Conservation (phyloP, 2,113 vertebrate species). For the Hydrolagus affinis region DNA sequence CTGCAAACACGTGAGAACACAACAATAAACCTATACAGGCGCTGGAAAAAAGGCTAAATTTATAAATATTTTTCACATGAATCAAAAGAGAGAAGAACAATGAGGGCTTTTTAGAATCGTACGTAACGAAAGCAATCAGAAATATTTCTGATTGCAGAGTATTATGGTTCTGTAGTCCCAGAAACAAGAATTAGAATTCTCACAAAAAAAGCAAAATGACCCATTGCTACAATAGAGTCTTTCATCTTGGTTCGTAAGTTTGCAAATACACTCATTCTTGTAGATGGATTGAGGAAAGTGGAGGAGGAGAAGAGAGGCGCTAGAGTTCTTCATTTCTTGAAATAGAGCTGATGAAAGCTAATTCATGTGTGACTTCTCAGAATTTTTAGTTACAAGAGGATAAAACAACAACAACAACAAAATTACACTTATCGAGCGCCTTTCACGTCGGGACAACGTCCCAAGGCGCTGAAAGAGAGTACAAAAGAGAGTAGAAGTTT, state of each 20-base stretch:
- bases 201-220: slow-evolving; percentile 17
- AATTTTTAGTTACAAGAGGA: background rate
- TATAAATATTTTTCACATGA: slow-evolving; percentile 16
- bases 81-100: background rate
- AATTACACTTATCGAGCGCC: too few relatives aligned
- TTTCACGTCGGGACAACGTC: too few relatives aligned
- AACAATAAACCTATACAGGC: too few relatives aligned
- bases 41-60: background rate
- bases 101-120: background rate
- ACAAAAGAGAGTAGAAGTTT: background rate
- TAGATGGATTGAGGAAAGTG: background rate
- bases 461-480: background rate
- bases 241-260: slow-evolving; percentile 26
- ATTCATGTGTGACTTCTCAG: background rate
- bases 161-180: background rate
- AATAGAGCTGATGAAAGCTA: slow-evolving; percentile 2
- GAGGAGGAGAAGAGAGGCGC: background rate
- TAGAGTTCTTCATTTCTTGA: background rate
- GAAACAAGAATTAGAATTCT: background rate
- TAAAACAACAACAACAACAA: background rate
- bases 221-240: slow-evolving; percentile 7
- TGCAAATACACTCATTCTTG: slow-evolving; percentile 18
- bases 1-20: too few relatives aligned
- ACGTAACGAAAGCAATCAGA: slow-evolving; percentile 5
- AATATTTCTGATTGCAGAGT: slow-evolving; percentile 18